Base-by-base conservation (phyloP, 2,888 invertebrate genomes). In the Scaptomyza reducta region DNA sequence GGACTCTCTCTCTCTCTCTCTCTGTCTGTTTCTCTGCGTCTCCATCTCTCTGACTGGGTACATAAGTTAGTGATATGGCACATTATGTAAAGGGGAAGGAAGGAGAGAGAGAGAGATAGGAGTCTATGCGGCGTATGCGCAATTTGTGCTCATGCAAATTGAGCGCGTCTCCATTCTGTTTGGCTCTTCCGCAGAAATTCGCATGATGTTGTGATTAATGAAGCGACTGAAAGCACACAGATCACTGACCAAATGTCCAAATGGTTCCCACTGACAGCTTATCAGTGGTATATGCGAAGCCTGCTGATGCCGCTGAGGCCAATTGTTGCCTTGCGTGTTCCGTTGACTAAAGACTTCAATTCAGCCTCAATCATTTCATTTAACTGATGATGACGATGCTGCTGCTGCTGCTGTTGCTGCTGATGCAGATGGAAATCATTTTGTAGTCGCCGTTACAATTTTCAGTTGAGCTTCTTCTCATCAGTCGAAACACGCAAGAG, bases 21-120 rank as follows among this genome's bases (percentile, higher is more conserved):
- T 35, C n/a, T 35, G n/a, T n/a, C 35, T n/a, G 2, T 22, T n/a
- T 35, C n/a, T 33, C n/a, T n/a, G n/a, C n/a, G 13, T 58, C 6
- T 35, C 22, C 14, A 0, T 38, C 16, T 16, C 9, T 38, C 38
- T 38, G 22, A 18, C 64, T 29, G 66, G 50, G 65, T 50, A 66
- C 53, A 88, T 85, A 88, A 85, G 88, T 88, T 85, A 84, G 88
- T 86, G 85, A 86, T 88, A 86, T 88, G 79, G 85, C 85, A 88
- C 60, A 85, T 84, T 79, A 82, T 74, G 57, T 63, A 9, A 14
- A n/a, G 46, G 50, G 22, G 51, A 46, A 11, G 10, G 38, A 54
- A 35, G 42, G 16, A 6, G 29, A 22, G 40, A 50, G 31, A 44
- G n/a, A 10, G 14, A 22, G 14, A 49, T 6, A 13, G 42, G 25